Conservation (phyloP, 2,888 invertebrate genomes). For the Onchidella celtica region DNA sequence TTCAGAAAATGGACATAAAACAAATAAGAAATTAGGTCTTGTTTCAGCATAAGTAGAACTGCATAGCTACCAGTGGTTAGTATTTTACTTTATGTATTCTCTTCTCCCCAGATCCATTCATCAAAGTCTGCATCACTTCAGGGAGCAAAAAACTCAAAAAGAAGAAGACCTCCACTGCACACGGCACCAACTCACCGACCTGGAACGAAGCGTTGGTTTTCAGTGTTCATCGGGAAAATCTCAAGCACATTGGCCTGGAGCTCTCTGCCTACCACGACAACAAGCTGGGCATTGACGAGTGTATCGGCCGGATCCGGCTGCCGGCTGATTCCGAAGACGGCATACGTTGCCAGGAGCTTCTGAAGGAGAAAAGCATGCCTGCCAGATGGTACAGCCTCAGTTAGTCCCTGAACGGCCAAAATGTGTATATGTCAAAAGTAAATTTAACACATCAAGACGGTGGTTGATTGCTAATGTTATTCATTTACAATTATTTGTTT, state of each 20-base stretch:
- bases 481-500: too few species aligned
- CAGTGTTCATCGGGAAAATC: conserved; percentile 83
- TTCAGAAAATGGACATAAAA: too few species aligned
- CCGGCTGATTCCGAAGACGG: conserved; percentile 79
- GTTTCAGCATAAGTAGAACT: too few species aligned
- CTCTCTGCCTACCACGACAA: conserved; percentile 85
- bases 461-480: too few species aligned
- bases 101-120: conserved; percentile 93
- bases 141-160: conserved; percentile 90
- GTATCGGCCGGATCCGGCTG: conserved; percentile 83
- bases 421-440: background rate
- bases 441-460: background rate
- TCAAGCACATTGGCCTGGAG: conserved; percentile 83
- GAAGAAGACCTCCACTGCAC: conserved; percentile 91
- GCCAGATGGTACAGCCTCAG: conserved; percentile 74
- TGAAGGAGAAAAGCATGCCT: conserved; percentile 66
- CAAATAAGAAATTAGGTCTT: too few species aligned
- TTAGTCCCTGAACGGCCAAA: conserved; percentile 24
- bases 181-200: conserved; percentile 89
- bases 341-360: conserved; percentile 75
- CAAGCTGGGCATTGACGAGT: conserved; percentile 83
- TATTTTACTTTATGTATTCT: too few species aligned
- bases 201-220: conserved; percentile 96
- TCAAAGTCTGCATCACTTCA: conserved; percentile 91
- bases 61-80: too few species aligned